A percentile compares a stretch with the other conserved stretches of the same genome.
Evolutionary conservation across 2,888 invertebrate genomes (phyloP).

Genomic region (Hirtodrosophila histrioides): DNA sequence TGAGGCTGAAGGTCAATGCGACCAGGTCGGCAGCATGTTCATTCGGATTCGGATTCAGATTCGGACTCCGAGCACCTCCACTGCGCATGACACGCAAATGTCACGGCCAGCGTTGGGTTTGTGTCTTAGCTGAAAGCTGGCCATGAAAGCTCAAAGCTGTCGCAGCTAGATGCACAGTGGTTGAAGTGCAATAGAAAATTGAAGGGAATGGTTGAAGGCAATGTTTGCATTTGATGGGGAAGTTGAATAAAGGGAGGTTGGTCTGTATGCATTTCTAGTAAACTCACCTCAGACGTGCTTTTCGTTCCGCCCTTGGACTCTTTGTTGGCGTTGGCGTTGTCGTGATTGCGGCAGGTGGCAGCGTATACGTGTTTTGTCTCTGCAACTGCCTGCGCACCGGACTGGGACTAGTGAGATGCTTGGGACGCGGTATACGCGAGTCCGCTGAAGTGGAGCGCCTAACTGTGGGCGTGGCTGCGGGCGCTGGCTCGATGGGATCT

Average conservation of each 20-base stretch:
- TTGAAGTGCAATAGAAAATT: background rate
- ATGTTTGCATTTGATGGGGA: too few species aligned
- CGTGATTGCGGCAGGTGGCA: slow-evolving; percentile 48
- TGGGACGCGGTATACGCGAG: slow-evolving; percentile 83
- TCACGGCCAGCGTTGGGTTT: slow-evolving; percentile 10
- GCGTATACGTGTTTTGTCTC: slow-evolving; percentile 84
- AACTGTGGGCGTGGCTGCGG: slow-evolving; percentile 17
- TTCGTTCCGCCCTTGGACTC: slow-evolving; percentile 75
- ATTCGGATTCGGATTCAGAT: slow-evolving; percentile 23
- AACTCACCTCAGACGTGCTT: slow-evolving; percentile 75
- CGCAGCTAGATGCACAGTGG: slow-evolving; percentile 33
- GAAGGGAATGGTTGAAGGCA: too few species aligned
- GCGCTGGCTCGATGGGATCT: slow-evolving; percentile 20
- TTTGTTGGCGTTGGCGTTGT: slow-evolving; percentile 65
- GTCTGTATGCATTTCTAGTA: too few species aligned
- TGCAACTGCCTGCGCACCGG: slow-evolving; percentile 80
- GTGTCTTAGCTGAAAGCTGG: slow-evolving; percentile 32
- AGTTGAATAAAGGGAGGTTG: too few species aligned
- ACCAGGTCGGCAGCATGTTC: slow-evolving; percentile 19
- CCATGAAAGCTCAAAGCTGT: slow-evolving; percentile 15
- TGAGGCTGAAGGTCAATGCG: slow-evolving; percentile 70
- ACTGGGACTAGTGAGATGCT: slow-evolving; percentile 82
- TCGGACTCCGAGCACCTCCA: background rate
- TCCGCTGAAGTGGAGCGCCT: slow-evolving; percentile 66
- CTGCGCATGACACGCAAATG: slow-evolving; percentile 52